Base-by-base conservation (phyloP, 2,888 invertebrate species). In the Lacanobia wlatinum region DNA sequence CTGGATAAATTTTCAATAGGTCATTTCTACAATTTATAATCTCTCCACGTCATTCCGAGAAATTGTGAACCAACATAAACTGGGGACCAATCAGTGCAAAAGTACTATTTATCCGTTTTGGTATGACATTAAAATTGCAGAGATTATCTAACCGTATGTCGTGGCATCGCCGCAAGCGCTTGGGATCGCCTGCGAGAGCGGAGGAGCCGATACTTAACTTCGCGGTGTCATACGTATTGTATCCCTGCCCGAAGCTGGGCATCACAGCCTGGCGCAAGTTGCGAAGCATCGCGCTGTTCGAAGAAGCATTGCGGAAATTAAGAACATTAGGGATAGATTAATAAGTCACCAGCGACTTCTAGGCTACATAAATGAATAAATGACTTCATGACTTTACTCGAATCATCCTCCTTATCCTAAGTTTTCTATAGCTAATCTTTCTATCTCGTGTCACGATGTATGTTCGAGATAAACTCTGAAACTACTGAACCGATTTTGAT, bases 251-350 rank as follows among this genome's bases (percentile, higher is more conserved):
- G 16, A 58, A 56, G 21, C 60, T 63, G 0, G 84, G 83, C 16
- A 64, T 70, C 2, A 83, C 73, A 4, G 84, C 83, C 21, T 72
- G n/a, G 3, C 79, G 84, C 55, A 83, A 43, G n/a, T 74, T 79
- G 21, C 52, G 67, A 34, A 77, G 59, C 73, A 61, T 62, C 8
- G 69, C 46, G 28, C n/a, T 59, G 10, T 82, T 65, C 40, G 52
- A n/a, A 23, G 69, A 34, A 0, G 40, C 21, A 52, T n/a, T 65
- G 14, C 18, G 61, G 53, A 14, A 3, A 18, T 28, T 76, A 18
- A 46, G 12, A 67, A 74, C 12, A 40, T 21, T 5, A 21, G 21
- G 7, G 7, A 48, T n/a, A 38, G 2, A 56, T 28, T 14, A 40
- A 48, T n/a, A 18, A 40, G 3, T 8, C 3, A 55, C 16, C 2